phyloP scores from a whole-genome alignment of 2,113 vertebrate species.

The Chaetodon trifascialis region DNA sequence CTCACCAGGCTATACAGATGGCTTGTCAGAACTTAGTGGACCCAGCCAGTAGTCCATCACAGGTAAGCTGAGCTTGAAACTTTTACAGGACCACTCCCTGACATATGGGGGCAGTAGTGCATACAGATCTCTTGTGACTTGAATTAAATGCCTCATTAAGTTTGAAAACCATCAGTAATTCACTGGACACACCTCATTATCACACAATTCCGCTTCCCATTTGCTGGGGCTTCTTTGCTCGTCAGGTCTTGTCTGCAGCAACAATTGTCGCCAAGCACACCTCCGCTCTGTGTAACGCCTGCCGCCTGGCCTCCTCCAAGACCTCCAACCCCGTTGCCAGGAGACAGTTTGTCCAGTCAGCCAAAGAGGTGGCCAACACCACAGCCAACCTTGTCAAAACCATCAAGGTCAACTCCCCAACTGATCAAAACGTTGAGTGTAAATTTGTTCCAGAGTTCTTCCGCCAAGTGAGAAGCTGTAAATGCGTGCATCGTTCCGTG shows the following conservation, averaged over 20 bases:
- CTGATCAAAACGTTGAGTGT: slow-evolving; percentile 83
- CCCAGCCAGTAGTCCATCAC: slow-evolving; percentile 95
- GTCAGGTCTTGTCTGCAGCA: slow-evolving; percentile 95
- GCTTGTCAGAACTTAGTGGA: slow-evolving; percentile 98
- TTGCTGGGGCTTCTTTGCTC: slow-evolving; percentile 13
- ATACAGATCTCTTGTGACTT: slow-evolving; percentile 22
- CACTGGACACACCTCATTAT: neutral
- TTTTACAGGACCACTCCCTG: neutral
- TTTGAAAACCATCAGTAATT: slow-evolving; percentile 25
- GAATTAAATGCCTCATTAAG: slow-evolving; percentile 32
- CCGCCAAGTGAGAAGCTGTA: slow-evolving; percentile 36
- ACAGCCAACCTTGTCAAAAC: slow-evolving; percentile 99
- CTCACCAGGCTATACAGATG: slow-evolving; percentile 99
- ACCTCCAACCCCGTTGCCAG: slow-evolving; percentile 97
- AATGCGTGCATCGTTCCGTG: slow-evolving; percentile 15
- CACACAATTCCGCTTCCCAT: slow-evolving; percentile 19
- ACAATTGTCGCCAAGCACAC: slow-evolving; percentile 99
- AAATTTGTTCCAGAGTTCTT: slow-evolving; percentile 68
- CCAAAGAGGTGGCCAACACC: slow-evolving; percentile 99
- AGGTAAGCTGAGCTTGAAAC: slow-evolving; percentile 85
- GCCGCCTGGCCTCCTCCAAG: slow-evolving; percentile 97
- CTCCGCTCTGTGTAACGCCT: slow-evolving; percentile 96
- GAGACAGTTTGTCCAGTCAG: slow-evolving; percentile 98
- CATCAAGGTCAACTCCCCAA: slow-evolving; percentile 91
- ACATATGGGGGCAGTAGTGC: neutral